A percentile compares a stretch with the other conserved stretches of the same genome.
These are phyloP conservation scores for Poicephalus meyeri DNA, from an alignment of 2,113 vertebrate genomes.

Conservation along the genomic window DNA sequence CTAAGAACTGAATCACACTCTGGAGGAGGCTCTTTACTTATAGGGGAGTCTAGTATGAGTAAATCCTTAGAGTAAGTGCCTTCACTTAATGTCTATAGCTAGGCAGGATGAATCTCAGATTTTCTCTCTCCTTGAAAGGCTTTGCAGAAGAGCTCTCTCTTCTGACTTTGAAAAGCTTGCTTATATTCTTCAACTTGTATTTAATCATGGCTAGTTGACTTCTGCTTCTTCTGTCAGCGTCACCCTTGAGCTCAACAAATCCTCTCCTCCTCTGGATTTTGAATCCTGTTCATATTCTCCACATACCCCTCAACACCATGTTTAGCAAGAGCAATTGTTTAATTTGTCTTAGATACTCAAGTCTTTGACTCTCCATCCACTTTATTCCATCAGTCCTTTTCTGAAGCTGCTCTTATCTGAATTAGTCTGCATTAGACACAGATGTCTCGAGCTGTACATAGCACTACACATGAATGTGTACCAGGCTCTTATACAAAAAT, in stretches of 20 bases:
- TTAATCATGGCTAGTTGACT: not conserved
- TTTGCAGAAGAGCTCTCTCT: not conserved
- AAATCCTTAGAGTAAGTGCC: not conserved
- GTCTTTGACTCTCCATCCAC: not conserved
- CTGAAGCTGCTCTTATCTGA: not conserved
- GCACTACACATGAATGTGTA: not conserved
- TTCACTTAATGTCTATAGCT: not conserved
- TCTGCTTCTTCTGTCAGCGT: not conserved
- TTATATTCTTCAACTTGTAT: not conserved
- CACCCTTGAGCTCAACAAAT: conserved; percentile 22
- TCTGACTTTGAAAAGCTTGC: not conserved
- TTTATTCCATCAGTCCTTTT: not conserved
- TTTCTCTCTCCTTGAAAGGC: not conserved
- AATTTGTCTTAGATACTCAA: not conserved
- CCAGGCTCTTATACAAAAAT: not conserved
- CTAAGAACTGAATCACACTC: not conserved
- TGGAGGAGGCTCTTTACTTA: not conserved
- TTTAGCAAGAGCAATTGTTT: conserved; percentile 17
- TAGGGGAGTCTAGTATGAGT: not conserved
- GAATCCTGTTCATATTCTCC: conserved; percentile 17
- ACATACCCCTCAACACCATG: not conserved
- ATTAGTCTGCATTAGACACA: not conserved
- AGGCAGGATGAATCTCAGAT: not conserved
- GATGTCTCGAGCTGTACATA: not conserved
- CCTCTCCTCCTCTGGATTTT: not conserved